Conservation (phyloP, 2,113 vertebrate genomes). For the Porphyrio hochstetteri region DNA sequence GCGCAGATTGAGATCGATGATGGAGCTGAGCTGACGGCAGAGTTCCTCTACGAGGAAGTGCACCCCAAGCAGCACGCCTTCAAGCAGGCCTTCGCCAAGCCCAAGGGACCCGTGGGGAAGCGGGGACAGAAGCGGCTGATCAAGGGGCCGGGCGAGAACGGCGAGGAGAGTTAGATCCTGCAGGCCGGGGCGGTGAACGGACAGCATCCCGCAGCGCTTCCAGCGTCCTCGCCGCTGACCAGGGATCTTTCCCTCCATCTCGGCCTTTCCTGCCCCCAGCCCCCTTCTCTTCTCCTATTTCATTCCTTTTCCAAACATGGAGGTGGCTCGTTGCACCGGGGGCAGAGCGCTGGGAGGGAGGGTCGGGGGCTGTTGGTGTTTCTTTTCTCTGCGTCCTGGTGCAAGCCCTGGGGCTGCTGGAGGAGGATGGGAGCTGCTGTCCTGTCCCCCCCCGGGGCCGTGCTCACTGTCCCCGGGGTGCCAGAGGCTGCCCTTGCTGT, state of each 20-base stretch:
- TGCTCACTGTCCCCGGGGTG: background rate
- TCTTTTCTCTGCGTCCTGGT: background rate
- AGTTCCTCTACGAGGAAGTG: constrained; percentile 96
- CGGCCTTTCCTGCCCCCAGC: background rate
- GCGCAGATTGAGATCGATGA: constrained; percentile 92
- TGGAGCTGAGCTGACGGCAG: constrained; percentile 88
- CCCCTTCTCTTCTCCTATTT: background rate
- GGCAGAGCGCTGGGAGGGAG: background rate
- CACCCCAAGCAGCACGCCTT: constrained; percentile 95
- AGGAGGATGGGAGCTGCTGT: background rate
- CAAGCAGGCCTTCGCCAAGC: constrained; percentile 95
- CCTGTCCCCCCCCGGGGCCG: background rate
- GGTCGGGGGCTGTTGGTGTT: background rate
- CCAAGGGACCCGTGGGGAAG: constrained; percentile 93
- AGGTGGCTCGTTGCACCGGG: constrained; percentile 17
- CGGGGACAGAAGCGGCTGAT: constrained; percentile 95
- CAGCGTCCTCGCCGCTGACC: constrained; percentile 42
- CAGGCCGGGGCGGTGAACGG: background rate
- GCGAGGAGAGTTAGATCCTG: constrained; percentile 87
- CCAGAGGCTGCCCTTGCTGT: background rate
- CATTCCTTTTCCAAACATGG: constrained; percentile 41
- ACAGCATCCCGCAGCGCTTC: constrained; percentile 23
- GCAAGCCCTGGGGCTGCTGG: background rate
- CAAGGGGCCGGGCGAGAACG: constrained; percentile 88
- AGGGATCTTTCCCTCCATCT: constrained; percentile 27